These are phyloP conservation scores for Copidosoma floridanum DNA, from an alignment of 1,140 invertebrate species.

Conservation along the genomic window DNA sequence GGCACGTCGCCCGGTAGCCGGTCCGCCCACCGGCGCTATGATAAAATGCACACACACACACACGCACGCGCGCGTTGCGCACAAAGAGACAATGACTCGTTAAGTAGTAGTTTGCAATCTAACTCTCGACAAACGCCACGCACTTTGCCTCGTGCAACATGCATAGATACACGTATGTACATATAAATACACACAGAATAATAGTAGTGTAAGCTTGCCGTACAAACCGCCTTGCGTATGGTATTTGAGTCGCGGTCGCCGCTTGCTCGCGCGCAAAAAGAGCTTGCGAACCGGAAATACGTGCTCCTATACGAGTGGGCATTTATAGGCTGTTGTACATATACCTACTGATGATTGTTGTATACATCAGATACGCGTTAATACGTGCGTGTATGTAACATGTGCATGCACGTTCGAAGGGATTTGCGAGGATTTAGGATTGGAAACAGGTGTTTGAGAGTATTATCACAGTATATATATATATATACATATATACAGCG, in stretches of 20 bases:
- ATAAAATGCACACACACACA: too few relatives aligned
- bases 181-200: background rate
- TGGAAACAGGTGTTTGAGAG: background rate
- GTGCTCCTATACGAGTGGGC: background rate
- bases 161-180: too few relatives aligned
- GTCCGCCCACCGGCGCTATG: too few relatives aligned
- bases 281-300: constrained; percentile 22
- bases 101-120: background rate
- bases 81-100: constrained; percentile 22
- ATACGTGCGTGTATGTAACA: background rate
- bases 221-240: too few relatives aligned
- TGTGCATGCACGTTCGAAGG: background rate
- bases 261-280: constrained; percentile 8
- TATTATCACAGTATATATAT: background rate
- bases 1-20: background rate
- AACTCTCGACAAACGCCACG: background rate
- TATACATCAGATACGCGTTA: too few relatives aligned
- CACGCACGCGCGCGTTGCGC: background rate
- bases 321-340: too few relatives aligned
- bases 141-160: background rate
- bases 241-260: too few relatives aligned
- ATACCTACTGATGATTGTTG: too few relatives aligned
- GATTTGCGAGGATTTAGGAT: background rate
- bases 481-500: background rate
- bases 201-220: background rate